Conservation (phyloP, 2,797 vertebrate genomes). For the Pelobates cultripes region DNA sequence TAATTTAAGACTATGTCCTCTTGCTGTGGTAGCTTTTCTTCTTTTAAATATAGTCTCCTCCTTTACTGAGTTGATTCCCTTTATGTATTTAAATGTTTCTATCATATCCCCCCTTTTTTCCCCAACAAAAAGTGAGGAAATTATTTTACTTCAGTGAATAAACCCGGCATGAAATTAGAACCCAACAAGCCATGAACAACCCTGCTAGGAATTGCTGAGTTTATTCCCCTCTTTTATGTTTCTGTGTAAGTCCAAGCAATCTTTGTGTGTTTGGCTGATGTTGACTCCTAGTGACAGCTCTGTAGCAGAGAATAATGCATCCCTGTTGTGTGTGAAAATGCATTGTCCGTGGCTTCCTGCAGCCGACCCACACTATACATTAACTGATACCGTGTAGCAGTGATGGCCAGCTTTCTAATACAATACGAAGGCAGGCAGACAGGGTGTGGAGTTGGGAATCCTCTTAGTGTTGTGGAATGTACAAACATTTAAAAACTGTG, state of each 20-base stretch:
- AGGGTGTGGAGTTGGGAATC: neutral
- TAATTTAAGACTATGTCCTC: no score
- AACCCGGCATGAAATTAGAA: no score
- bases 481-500: neutral
- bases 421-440: neutral
- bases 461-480: neutral
- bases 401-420: neutral
- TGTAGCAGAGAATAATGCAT: neutral
- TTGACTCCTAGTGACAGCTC: neutral
- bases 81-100: no score
- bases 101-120: no score
- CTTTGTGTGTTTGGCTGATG: neutral
- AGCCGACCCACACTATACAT: neutral
- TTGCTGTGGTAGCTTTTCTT: no score
- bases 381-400: neutral
- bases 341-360: neutral
- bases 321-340: neutral
- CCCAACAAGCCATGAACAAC: no score
- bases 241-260: neutral
- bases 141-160: no score
- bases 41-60: no score
- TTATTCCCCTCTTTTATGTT: neutral
- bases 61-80: no score
- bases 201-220: neutral
- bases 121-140: no score